A percentile compares a stretch with the other conserved stretches of the same genome.
These are phyloP conservation scores for Phymorhynchus buccinoides DNA, from an alignment of 1,140 invertebrate genomes.

Conservation along the genomic window DNA sequence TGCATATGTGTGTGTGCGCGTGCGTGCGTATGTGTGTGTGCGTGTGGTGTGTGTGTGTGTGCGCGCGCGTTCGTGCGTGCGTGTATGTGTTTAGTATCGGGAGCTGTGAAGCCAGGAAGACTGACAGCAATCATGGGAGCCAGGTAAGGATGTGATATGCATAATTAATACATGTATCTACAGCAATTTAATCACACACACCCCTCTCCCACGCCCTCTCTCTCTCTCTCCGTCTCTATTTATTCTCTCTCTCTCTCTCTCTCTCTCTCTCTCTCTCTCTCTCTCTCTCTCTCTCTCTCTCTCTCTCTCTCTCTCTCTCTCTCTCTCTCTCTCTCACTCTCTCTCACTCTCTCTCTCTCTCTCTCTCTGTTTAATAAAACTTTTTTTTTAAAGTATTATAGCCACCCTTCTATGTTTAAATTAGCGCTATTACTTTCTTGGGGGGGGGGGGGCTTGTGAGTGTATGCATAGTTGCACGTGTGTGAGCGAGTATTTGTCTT, in stretches of 20 bases:
- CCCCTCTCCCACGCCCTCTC: too few relatives aligned
- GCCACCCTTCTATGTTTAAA: too few relatives aligned
- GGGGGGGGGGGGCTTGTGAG: background rate
- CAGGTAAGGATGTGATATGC: slow-evolving; percentile 57
- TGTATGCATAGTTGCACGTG: too few relatives aligned
- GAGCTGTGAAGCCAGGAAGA: slow-evolving; percentile 90
- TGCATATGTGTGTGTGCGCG: background rate
- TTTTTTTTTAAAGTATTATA: too few relatives aligned
- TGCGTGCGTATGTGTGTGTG: background rate
- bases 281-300: too few relatives aligned
- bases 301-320: background rate
- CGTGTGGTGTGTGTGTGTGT: background rate
- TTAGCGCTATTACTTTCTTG: too few relatives aligned
- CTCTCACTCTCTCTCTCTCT: background rate
- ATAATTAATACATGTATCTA: slow-evolving; percentile 13
- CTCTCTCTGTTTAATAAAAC: background rate
- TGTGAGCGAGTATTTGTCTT: too few relatives aligned
- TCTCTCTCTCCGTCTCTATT: background rate
- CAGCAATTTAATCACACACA: too few relatives aligned
- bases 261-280: too few relatives aligned
- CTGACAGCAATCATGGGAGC: slow-evolving; percentile 94
- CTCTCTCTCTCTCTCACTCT: background rate
- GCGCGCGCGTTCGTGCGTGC: background rate
- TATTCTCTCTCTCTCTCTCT: background rate
- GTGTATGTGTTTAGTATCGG: slow-evolving; percentile 78